Evolutionary conservation across 2,888 invertebrate species (phyloP).

Genomic region (Drosophila mercatorum): DNA sequence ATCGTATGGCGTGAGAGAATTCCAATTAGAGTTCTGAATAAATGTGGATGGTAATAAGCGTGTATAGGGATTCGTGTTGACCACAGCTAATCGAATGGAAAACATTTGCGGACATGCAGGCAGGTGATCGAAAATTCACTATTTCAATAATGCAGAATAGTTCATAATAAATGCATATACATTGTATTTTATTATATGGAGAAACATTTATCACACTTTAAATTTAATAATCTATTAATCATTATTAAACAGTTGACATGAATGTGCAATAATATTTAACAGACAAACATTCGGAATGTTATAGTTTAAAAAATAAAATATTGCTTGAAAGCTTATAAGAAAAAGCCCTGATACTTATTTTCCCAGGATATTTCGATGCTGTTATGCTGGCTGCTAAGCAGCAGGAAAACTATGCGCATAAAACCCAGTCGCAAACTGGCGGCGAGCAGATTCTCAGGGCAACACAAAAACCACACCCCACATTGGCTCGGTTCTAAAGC

Average conservation of each 20-base stretch:
- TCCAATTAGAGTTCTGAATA: slow-evolving; percentile 39
- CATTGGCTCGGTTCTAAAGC: slow-evolving; percentile 5
- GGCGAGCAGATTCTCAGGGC: slow-evolving; percentile 41
- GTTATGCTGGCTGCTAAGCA: slow-evolving; percentile 29
- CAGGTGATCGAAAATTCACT: slow-evolving; percentile 33
- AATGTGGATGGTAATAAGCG: neutral
- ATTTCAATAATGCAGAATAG: slow-evolving; percentile 1
- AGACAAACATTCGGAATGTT: neutral
- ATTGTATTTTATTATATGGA: neutral
- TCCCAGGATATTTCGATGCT: slow-evolving; percentile 38
- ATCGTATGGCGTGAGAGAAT: slow-evolving; percentile 61
- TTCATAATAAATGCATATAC: neutral
- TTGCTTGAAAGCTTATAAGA: neutral
- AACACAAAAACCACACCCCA: slow-evolving; percentile 51
- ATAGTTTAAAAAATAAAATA: neutral
- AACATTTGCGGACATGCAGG: slow-evolving; percentile 56
- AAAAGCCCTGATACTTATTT: slow-evolving; percentile 2
- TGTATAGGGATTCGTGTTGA: slow-evolving; percentile 28
- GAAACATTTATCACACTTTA: neutral
- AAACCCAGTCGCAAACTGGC: slow-evolving; percentile 22
- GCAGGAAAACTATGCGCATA: neutral
- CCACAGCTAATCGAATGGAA: slow-evolving; percentile 32
- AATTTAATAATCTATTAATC: neutral
- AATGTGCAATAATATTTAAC: neutral
- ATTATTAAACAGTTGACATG: neutral